These are phyloP conservation scores for Venustoraphidia nigricollis DNA, from an alignment of 2,888 invertebrate species.

Conservation along the genomic window DNA sequence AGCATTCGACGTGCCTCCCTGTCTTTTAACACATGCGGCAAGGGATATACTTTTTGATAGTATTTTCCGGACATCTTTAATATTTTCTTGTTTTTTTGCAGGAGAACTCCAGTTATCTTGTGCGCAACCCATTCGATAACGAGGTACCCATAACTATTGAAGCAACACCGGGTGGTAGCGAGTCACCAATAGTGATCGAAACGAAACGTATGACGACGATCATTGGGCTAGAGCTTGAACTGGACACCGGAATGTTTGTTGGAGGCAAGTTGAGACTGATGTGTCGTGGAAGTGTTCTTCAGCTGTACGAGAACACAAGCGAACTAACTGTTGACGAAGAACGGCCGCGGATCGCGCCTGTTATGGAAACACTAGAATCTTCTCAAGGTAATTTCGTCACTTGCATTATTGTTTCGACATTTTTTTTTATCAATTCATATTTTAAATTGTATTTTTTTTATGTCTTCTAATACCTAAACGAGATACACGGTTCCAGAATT, in stretches of 20 bases:
- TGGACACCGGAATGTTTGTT: slow-evolving; percentile 45
- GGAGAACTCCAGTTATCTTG: slow-evolving; percentile 18
- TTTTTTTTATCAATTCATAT: too few species aligned
- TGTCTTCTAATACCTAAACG: too few species aligned
- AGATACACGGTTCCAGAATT: too few species aligned
- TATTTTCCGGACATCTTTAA: neutral
- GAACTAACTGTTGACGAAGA: slow-evolving; percentile 55
- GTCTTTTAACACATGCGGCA: too few species aligned
- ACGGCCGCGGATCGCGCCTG: slow-evolving; percentile 58
- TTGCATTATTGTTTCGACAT: too few species aligned
- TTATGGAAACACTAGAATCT: slow-evolving; percentile 52
- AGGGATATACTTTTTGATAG: too few species aligned
- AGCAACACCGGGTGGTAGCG: neutral
- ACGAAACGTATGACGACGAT: slow-evolving; percentile 18
- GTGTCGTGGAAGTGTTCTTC: slow-evolving; percentile 52
- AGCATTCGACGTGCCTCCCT: too few species aligned
- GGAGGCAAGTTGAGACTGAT: slow-evolving; percentile 46
- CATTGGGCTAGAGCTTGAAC: slow-evolving; percentile 38
- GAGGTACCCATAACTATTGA: slow-evolving; percentile 1
- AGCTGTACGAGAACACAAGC: slow-evolving; percentile 44
- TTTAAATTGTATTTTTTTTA: too few species aligned
- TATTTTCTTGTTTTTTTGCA: slow-evolving; percentile 14
- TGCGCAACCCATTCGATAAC: slow-evolving; percentile 11
- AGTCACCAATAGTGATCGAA: neutral
- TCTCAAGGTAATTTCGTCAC: slow-evolving; percentile 31